A percentile compares a stretch with the other conserved stretches of the same genome.
Conservation (phyloP, 1,140 invertebrate genomes). For the Aethina tumida region DNA sequence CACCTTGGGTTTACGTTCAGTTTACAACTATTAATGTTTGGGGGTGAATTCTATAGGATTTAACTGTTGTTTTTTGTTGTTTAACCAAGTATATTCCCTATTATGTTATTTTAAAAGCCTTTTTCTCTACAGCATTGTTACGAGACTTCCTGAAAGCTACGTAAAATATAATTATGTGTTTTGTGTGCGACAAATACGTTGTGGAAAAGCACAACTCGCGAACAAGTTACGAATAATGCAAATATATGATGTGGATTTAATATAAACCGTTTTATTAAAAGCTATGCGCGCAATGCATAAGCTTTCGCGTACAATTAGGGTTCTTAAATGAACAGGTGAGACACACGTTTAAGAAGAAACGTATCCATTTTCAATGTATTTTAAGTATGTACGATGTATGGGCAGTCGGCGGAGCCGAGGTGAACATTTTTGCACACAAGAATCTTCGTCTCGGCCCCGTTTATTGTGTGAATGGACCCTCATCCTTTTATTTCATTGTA, state of each 20-base stretch:
- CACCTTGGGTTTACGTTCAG: slow-evolving; percentile 1
- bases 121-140: slow-evolving; percentile 35
- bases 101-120: slow-evolving; percentile 22
- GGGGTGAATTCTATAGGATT: background rate
- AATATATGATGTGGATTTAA: slow-evolving; percentile 16
- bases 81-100: background rate
- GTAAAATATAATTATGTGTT: slow-evolving; percentile 32
- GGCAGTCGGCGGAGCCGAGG: background rate
- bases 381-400: background rate
- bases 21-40: background rate
- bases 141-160: slow-evolving; percentile 28
- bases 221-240: slow-evolving; percentile 2
- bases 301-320: slow-evolving; percentile 34
- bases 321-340: slow-evolving; percentile 33
- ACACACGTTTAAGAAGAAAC: slow-evolving; percentile 27
- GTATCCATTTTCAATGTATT: slow-evolving; percentile 3
- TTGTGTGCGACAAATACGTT: slow-evolving; percentile 25
- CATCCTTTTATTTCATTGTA: background rate
- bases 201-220: slow-evolving; percentile 2
- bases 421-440: background rate
- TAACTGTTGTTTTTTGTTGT: background rate
- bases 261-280: slow-evolving; percentile 18
- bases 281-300: slow-evolving; percentile 35
- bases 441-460: background rate
- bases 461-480: background rate